These are phyloP conservation scores for Crossaster papposus DNA, from an alignment of 53 echinoderm and acorn worm genomes.

Conservation along the genomic window DNA sequence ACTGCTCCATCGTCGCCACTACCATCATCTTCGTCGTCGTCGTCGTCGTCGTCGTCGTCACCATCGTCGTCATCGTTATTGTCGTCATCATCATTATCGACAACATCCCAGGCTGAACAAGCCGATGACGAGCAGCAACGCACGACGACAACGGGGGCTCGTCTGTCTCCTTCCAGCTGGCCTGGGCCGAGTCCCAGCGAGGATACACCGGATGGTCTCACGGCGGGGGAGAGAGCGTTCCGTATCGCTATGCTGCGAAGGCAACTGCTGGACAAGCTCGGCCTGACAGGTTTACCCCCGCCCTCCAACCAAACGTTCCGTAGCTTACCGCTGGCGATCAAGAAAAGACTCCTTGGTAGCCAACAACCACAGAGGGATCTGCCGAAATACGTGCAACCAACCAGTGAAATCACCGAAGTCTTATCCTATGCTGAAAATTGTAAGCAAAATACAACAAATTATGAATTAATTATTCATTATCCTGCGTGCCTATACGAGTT, in stretches of 20 bases:
- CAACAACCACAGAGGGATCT: slow-evolving; percentile 14
- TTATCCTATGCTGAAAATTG: slow-evolving; percentile 45
- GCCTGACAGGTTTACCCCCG: slow-evolving; percentile 9
- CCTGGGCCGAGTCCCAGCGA: slow-evolving; percentile 1
- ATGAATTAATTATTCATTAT: background rate
- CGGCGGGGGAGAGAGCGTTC: slow-evolving; percentile 13
- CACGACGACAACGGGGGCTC: background rate
- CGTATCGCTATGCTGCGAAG: slow-evolving; percentile 22
- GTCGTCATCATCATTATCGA: background rate
- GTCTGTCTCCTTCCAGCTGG: background rate
- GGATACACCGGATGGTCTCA: slow-evolving; percentile 2
- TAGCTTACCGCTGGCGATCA: slow-evolving; percentile 7
- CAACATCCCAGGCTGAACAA: background rate
- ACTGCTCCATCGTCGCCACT: background rate
- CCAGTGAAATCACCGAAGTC: slow-evolving; percentile 33
- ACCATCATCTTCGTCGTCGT: background rate
- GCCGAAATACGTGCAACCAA: background rate
- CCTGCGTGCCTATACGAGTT: background rate
- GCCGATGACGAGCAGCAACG: background rate
- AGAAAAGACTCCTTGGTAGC: slow-evolving; percentile 12
- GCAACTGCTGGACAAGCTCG: slow-evolving; percentile 30
- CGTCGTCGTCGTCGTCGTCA: background rate
- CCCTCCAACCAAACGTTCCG: background rate
- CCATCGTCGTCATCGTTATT: background rate
- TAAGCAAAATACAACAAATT: background rate